phyloP scores from a whole-genome alignment of 2,888 invertebrate species.

The Acronicta alni region DNA sequence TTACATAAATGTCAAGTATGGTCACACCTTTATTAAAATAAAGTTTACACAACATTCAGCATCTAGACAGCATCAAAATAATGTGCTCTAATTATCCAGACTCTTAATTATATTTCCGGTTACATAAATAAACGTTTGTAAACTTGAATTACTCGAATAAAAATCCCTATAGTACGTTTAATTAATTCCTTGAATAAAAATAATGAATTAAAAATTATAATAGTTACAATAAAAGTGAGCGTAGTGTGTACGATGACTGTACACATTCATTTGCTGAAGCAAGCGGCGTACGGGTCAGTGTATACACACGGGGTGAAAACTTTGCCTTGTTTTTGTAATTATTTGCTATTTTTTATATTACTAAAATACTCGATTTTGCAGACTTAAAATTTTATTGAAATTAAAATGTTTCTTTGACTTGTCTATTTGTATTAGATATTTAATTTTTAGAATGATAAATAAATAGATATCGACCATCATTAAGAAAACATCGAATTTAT shows the following conservation, averaged over 20 bases:
- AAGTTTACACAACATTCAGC: no score
- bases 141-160: no score
- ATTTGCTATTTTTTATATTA: slow-evolving; percentile 7
- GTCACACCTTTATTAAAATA: no score
- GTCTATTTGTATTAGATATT: neutral
- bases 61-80: no score
- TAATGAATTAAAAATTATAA: slow-evolving; percentile 18
- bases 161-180: no score
- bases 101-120: no score
- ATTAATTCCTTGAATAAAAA: no score
- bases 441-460: neutral
- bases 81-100: no score
- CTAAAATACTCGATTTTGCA: neutral
- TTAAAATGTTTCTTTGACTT: neutral
- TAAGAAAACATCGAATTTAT: neutral
- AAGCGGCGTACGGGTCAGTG: slow-evolving; percentile 60
- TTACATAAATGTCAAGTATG: no score
- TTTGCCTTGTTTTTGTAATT: slow-evolving; percentile 15
- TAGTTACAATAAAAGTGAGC: slow-evolving; percentile 10
- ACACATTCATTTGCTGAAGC: slow-evolving; percentile 63
- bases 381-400: neutral
- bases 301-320: slow-evolving; percentile 43
- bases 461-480: neutral
- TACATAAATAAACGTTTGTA: no score
- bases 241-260: slow-evolving; percentile 49